These are phyloP conservation scores for Ridgeia piscesae DNA, from an alignment of 1,140 invertebrate genomes.

Conservation along the genomic window DNA sequence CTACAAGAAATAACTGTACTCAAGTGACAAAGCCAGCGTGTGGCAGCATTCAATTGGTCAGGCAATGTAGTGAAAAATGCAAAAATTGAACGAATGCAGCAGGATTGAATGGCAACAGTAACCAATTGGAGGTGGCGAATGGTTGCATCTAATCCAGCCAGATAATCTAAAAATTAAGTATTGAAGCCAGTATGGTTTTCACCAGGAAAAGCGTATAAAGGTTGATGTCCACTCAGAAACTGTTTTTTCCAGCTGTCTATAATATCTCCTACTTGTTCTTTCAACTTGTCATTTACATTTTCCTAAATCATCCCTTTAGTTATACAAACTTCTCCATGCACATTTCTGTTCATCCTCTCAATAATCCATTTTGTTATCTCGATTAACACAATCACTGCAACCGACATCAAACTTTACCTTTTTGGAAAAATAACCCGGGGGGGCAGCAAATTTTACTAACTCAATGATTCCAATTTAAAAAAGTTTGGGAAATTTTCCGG, in stretches of 20 bases:
- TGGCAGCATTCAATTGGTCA: neutral
- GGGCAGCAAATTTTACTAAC: neutral
- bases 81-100: neutral
- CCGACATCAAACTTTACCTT: neutral
- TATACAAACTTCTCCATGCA: neutral
- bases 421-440: neutral
- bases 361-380: neutral
- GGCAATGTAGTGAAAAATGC: neutral
- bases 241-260: neutral
- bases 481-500: too few species aligned
- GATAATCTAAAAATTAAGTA: neutral
- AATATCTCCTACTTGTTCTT: neutral
- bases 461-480: neutral
- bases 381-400: neutral
- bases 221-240: neutral
- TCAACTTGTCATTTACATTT: neutral
- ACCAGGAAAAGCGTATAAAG: neutral
- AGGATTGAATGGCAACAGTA: neutral
- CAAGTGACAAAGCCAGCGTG: neutral
- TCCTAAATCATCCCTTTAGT: neutral
- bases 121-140: neutral
- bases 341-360: neutral
- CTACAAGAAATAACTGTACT: neutral
- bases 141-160: neutral
- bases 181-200: neutral